Conservation (phyloP, 2,888 invertebrate genomes). For the Chromoteleia sp. region DNA sequence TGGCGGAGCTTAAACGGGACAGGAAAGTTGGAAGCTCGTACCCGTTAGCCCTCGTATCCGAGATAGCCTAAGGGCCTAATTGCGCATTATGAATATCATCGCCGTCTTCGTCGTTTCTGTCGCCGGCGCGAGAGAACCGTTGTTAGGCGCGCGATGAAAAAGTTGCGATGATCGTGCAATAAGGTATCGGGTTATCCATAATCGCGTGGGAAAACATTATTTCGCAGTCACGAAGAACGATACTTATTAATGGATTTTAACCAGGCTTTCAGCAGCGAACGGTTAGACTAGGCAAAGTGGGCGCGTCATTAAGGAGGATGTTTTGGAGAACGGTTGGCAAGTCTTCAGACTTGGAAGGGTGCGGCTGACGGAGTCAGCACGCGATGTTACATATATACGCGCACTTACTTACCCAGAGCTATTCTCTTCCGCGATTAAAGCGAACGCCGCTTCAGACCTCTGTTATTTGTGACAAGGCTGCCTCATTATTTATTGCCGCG, state of each 20-base stretch:
- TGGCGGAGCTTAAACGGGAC: constrained; percentile 31
- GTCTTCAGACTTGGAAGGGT: constrained; percentile 54
- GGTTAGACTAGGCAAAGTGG: constrained; percentile 52
- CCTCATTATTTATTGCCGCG: constrained; percentile 42
- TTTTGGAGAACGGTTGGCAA: constrained; percentile 60
- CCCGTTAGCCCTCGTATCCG: constrained; percentile 21
- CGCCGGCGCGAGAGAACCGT: constrained; percentile 35
- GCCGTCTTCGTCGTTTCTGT: constrained; percentile 29
- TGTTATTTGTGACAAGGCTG: constrained; percentile 39
- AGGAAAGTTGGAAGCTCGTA: constrained; percentile 55
- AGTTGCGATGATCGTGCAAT: constrained; percentile 53
- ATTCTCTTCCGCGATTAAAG: constrained; percentile 46
- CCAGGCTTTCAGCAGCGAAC: constrained; percentile 56
- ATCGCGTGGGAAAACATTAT: constrained; percentile 63
- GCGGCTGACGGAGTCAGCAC: constrained; percentile 58
- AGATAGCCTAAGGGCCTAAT: constrained; percentile 46
- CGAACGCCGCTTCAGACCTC: constrained; percentile 18
- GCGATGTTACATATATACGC: constrained; percentile 61
- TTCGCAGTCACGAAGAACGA: constrained; percentile 48
- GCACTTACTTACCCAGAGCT: constrained; percentile 38
- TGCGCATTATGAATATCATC: constrained; percentile 45
- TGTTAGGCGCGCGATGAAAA: constrained; percentile 43
- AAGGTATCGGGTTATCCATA: constrained; percentile 54
- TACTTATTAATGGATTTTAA: constrained; percentile 63
- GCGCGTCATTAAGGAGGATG: constrained; percentile 64